Conservation (phyloP, 1,140 invertebrate genomes). For the Hylaeus volcanicus region DNA sequence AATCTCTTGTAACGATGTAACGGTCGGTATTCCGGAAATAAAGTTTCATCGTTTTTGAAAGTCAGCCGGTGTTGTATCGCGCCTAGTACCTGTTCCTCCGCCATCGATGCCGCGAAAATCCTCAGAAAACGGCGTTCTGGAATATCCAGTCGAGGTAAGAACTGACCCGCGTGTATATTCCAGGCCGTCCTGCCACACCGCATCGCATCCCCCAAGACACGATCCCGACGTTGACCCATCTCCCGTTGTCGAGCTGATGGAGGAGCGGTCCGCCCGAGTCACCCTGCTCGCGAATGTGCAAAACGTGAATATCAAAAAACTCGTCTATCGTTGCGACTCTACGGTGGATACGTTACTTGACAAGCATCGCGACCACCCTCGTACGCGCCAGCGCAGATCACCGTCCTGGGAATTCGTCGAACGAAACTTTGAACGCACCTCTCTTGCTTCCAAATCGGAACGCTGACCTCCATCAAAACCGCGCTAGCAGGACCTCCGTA, state of each 20-base stretch:
- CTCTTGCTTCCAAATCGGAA: no score
- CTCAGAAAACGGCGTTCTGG: slow-evolving; percentile 82
- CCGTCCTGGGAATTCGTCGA: no score
- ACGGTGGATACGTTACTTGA: no score
- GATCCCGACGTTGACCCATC: slow-evolving; percentile 87
- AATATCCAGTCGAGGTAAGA: slow-evolving; percentile 86
- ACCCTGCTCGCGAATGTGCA: slow-evolving; percentile 81
- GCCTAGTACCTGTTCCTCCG: not conserved
- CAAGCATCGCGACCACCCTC: no score
- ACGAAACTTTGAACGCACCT: no score
- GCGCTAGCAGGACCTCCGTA: no score
- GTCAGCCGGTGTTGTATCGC: not conserved
- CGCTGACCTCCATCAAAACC: no score
- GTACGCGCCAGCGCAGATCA: no score
- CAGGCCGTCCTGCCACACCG: slow-evolving; percentile 85
- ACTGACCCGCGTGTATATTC: slow-evolving; percentile 87
- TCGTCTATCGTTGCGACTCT: no score
- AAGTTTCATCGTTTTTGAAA: slow-evolving; percentile 73
- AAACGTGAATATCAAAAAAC: not conserved
- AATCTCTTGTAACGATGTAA: slow-evolving; percentile 68
- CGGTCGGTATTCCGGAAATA: slow-evolving; percentile 71
- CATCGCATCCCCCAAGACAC: slow-evolving; percentile 90
- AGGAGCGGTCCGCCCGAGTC: slow-evolving; percentile 92
- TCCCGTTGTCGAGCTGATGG: slow-evolving; percentile 80
- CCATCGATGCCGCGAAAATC: not conserved